phyloP scores from a whole-genome alignment of 2,888 invertebrate species.

The Acanthococcus lagerstroemiae region DNA sequence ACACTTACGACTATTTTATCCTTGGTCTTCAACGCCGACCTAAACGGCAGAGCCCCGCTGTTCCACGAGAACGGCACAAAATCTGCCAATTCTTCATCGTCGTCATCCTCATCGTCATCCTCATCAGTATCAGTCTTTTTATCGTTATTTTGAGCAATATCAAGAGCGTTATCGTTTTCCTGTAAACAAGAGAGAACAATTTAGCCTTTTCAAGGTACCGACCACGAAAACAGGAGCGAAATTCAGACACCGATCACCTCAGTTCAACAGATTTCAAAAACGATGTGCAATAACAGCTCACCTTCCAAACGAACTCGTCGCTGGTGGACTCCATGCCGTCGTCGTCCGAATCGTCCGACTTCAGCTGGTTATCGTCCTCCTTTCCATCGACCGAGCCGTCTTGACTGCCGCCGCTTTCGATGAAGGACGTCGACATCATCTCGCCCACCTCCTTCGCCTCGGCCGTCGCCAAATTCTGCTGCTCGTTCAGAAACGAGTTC shows the following conservation, averaged over 20 bases:
- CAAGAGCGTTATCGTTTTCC: constrained; percentile 10
- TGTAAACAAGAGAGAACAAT: background rate
- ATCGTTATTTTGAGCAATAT: constrained; percentile 6
- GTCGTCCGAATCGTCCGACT: constrained; percentile 3
- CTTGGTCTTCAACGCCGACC: constrained; percentile 58
- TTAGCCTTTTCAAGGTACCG: background rate
- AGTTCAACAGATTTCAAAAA: too few species aligned
- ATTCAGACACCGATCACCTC: too few species aligned
- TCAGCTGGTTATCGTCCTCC: background rate
- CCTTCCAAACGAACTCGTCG: constrained; percentile 20
- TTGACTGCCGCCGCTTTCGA: constrained; percentile 13
- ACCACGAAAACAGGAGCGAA: background rate
- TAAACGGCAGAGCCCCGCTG: constrained; percentile 62
- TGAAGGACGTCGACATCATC: constrained; percentile 20
- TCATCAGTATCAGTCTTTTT: background rate
- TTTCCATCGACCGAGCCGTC: constrained; percentile 14
- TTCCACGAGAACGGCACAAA: constrained; percentile 76
- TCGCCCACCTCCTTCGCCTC: constrained; percentile 1
- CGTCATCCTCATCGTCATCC: constrained; percentile 37
- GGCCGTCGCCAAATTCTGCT: background rate
- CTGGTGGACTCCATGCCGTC: constrained; percentile 5
- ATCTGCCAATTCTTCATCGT: constrained; percentile 42
- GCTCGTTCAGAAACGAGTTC: constrained; percentile 2
- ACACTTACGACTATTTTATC: constrained; percentile 46
- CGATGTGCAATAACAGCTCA: background rate